phyloP scores from a whole-genome alignment of 2,797 vertebrate species.

The Lacerta agilis region DNA sequence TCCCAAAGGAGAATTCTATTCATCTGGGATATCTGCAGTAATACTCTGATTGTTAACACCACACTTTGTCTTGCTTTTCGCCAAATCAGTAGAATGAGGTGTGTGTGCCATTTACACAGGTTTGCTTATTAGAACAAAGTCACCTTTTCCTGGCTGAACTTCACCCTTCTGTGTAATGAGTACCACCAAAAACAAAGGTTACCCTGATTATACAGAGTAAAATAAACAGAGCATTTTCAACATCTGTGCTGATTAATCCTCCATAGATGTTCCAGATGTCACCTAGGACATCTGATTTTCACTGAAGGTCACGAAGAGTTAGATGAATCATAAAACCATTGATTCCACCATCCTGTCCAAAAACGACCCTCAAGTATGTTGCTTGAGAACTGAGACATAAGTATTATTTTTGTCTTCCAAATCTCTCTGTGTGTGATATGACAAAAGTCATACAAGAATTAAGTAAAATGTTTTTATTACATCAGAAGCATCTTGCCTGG shows the following conservation, averaged over 20 bases:
- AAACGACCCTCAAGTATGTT: too few relatives aligned
- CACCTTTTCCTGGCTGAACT: slow-evolving; percentile 44
- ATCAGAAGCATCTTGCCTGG: neutral
- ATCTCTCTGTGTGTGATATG: neutral
- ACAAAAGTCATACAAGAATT: neutral
- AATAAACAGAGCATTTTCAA: slow-evolving; percentile 59
- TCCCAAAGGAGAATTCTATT: slow-evolving; percentile 23
- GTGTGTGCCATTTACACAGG: slow-evolving; percentile 47
- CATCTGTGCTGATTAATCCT: slow-evolving; percentile 14
- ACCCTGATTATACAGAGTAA: slow-evolving; percentile 55
- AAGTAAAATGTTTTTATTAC: neutral
- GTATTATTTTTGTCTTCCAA: neutral
- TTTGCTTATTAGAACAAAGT: slow-evolving; percentile 62
- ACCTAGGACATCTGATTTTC: neutral
- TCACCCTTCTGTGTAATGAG: slow-evolving; percentile 63
- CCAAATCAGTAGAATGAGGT: slow-evolving; percentile 50
- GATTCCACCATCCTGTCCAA: neutral
- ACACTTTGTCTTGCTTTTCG: slow-evolving; percentile 48
- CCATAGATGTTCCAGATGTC: slow-evolving; percentile 27
- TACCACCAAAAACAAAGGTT: slow-evolving; percentile 62
- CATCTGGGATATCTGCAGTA: slow-evolving; percentile 23
- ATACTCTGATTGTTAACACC: slow-evolving; percentile 43
- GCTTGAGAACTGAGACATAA: neutral
- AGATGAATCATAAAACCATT: neutral
- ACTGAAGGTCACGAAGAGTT: neutral